A percentile compares a stretch with the other conserved stretches of the same genome.
Conservation (phyloP, 92 coral and sea anemone species). For the Meandrina meandrites region DNA sequence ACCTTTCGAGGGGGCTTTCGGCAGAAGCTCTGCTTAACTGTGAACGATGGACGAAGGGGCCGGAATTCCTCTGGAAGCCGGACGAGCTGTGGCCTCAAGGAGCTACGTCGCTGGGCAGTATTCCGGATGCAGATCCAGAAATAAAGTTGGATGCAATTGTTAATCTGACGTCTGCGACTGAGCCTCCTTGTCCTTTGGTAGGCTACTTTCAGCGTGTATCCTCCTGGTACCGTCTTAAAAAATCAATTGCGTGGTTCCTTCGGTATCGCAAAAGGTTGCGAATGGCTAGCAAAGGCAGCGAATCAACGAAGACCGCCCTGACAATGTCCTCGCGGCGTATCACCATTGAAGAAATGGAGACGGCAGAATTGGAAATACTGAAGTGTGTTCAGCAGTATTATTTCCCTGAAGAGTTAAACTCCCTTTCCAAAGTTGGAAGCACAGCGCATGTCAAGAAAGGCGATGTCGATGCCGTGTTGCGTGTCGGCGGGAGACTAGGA, state of each 20-base stretch:
- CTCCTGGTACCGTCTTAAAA: conserved; percentile 46
- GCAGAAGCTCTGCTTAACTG: conserved; percentile 19
- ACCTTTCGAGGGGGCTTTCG: conserved; percentile 29
- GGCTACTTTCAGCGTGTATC: conserved; percentile 10
- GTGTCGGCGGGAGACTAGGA: too few relatives aligned
- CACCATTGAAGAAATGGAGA: conserved; percentile 29
- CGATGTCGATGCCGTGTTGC: too few relatives aligned
- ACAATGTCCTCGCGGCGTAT: neutral
- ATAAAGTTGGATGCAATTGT: neutral
- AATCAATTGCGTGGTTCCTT: too few relatives aligned
- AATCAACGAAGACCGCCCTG: neutral
- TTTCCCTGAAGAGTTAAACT: conserved; percentile 26
- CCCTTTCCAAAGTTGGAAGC: neutral
- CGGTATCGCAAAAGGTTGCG: conserved; percentile 22
- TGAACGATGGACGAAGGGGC: conserved; percentile 34
- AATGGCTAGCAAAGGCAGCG: too few relatives aligned
- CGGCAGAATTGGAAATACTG: conserved; percentile 32
- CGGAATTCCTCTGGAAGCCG: conserved; percentile 10
- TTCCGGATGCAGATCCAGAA: conserved; percentile 28
- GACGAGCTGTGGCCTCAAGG: conserved; percentile 21
- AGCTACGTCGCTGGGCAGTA: neutral
- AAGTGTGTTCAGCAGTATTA: conserved; percentile 20
- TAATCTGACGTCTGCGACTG: neutral
- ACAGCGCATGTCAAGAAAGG: conserved; percentile 22
- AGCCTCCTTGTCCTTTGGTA: too few relatives aligned